These are phyloP conservation scores for Dione vanillae DNA, from an alignment of 2,888 invertebrate species.

Conservation along the genomic window DNA sequence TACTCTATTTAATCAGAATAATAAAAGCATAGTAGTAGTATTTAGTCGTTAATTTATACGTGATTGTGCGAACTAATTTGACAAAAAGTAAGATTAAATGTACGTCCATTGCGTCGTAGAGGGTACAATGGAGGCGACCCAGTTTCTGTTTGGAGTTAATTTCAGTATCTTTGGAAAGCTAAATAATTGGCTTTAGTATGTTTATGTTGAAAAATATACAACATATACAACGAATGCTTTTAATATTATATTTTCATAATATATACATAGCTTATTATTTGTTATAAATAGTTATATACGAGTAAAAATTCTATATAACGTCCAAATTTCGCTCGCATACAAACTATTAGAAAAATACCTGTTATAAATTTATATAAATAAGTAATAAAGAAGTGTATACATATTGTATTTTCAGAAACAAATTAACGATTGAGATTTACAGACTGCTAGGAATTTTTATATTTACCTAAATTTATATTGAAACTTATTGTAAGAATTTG, in stretches of 20 bases:
- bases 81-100: slow-evolving; percentile 4
- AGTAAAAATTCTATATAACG: no score
- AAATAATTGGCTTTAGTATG: slow-evolving; percentile 45
- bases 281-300: background rate
- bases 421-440: no score
- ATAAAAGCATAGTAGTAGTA: background rate
- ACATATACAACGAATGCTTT: background rate
- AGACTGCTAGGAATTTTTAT: no score
- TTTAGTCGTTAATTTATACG: slow-evolving; percentile 1
- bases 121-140: slow-evolving; percentile 34
- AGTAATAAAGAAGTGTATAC: no score
- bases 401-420: no score
- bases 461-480: no score
- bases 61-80: slow-evolving; percentile 12
- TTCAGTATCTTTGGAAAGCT: slow-evolving; percentile 28
- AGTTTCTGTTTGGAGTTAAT: slow-evolving; percentile 34
- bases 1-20: background rate
- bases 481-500: no score
- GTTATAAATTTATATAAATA: no score
- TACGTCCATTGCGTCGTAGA: slow-evolving; percentile 27
- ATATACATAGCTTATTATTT: no score
- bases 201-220: background rate
- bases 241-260: no score
- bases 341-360: no score
- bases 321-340: no score